Conservation (phyloP, 2,797 vertebrate species). For the Leucoraja ocellata region DNA sequence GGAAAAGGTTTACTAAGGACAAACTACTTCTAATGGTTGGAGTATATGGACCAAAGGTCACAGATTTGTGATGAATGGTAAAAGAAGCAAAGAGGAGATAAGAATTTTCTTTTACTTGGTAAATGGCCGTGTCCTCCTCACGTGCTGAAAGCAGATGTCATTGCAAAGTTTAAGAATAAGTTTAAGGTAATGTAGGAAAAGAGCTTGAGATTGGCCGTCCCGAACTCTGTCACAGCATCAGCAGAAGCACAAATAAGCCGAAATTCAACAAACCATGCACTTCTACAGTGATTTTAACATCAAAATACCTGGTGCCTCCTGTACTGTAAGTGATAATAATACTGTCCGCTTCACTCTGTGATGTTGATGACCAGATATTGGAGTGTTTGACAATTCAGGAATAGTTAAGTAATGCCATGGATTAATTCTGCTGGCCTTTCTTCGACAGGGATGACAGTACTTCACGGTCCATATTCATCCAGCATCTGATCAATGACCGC, state of each 20-base stretch:
- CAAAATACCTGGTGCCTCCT: not conserved
- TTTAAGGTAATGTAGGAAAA: not conserved
- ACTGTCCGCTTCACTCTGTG: no score
- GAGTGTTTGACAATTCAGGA: not conserved
- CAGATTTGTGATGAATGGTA: not conserved
- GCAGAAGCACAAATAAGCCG: not conserved
- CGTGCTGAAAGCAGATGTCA: not conserved
- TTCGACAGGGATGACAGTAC: conserved; percentile 25
- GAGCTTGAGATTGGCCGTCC: not conserved
- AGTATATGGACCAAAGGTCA: not conserved
- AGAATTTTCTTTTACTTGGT: not conserved
- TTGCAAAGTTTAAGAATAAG: not conserved
- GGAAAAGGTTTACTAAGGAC: no score
- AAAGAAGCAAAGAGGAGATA: not conserved
- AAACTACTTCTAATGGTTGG: not conserved
- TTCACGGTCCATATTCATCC: not conserved
- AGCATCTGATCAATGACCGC: not conserved
- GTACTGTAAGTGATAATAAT: no score
- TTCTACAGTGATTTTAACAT: not conserved
- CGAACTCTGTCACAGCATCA: not conserved
- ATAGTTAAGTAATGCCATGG: not conserved
- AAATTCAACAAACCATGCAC: not conserved
- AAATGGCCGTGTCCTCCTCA: not conserved
- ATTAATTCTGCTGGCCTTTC: not conserved
- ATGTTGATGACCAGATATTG: no score